A percentile compares a stretch with the other conserved stretches of the same genome.
Evolutionary conservation across 2,113 vertebrate genomes (phyloP).

Genomic region (Mystacornis crossleyi): DNA sequence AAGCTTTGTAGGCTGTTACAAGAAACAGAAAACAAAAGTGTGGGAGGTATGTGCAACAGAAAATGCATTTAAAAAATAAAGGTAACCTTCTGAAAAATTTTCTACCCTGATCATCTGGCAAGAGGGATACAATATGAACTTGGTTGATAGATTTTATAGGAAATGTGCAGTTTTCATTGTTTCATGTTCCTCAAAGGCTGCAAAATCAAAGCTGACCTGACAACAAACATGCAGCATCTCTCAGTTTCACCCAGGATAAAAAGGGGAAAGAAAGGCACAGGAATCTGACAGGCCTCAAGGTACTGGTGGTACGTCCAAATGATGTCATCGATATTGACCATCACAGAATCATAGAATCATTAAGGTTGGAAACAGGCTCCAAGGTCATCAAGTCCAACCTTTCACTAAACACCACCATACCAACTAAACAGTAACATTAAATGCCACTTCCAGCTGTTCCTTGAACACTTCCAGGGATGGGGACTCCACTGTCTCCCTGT

Average conservation of each 20-base stretch:
- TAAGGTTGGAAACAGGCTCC: neutral
- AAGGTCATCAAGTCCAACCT: neutral
- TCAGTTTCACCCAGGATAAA: neutral
- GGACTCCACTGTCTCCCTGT: neutral
- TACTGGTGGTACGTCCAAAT: neutral
- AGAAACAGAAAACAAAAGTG: neutral
- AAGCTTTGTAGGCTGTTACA: neutral
- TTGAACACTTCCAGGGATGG: neutral
- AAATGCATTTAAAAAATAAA: neutral
- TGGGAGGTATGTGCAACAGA: neutral
- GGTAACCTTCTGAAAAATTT: neutral
- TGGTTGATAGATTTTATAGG: neutral
- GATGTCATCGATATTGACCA: neutral
- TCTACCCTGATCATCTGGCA: neutral
- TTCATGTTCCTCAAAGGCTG: neutral
- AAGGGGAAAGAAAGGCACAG: neutral
- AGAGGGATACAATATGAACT: neutral
- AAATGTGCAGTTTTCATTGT: neutral
- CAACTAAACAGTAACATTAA: neutral
- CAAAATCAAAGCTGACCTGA: neutral
- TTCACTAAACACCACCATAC: neutral
- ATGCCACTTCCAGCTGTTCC: accelerated
- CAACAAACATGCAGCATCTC: neutral
- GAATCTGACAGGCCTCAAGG: accelerated
- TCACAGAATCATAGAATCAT: neutral